Evolutionary conservation across 2,797 vertebrate species (phyloP), one percentile per base, ranked within the genome.

Genomic region (Catharus ustulatus): DNA sequence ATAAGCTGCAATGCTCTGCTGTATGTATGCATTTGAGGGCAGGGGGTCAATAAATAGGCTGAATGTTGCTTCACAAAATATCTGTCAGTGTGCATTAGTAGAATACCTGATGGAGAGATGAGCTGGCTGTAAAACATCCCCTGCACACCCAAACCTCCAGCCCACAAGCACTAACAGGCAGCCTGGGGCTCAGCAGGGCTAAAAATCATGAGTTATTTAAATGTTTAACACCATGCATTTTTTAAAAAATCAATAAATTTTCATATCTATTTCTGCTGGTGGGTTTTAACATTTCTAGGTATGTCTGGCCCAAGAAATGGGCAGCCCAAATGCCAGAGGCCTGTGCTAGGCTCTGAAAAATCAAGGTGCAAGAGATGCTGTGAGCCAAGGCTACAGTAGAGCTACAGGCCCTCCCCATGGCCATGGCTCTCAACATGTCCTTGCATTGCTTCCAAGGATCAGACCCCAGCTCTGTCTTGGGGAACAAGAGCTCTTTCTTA

Each of bases 41-140:
- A 95, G 90, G 86, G 91, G 93, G 94, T 97, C 88, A 96, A 96
- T 96, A 97, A 97, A 93, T 91, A 97, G 92, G 62, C 81, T 76
- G 94, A 90, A 95, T 61, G 74, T 87, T 94, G 62, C 77, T 95
- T 88, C 83, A 92, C 93, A 76, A 96, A 95, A 40, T 96, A 94
- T 96, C 77, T 96, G 95, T 84, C 91, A 93, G 87, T 62, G 85
- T 93, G 75, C 94, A 90, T 94, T 96, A 92, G 85, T 86, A 84
- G 94, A 94, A 96, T 96, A 94, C 90, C 81, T 87, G 94, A 97
- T 96, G 75, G 81, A 87, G 93, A 94, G 94, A 95, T 87, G 89
- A 90, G 87, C 63, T 72, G 64, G 63, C 75, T 91, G 79, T 95
- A 87, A 95, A 95, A 91, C 32, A 93, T 22, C 17, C 58, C 48